Percentiles rank a stretch among this genome's conserved stretches.
Conservation (phyloP, 1,140 invertebrate species). For the Physella acuta region DNA sequence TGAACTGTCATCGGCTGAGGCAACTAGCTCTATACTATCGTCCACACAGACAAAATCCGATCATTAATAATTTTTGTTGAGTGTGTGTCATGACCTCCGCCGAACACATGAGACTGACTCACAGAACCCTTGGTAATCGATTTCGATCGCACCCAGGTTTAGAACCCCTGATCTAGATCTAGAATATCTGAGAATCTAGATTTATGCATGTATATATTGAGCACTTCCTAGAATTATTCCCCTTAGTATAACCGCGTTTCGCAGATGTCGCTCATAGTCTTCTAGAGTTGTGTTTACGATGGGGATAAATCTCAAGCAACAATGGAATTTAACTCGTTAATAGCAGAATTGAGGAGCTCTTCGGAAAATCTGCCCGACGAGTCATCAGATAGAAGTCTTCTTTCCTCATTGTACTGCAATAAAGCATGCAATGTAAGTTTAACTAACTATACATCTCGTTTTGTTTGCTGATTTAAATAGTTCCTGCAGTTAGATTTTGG, state of each 20-base stretch:
- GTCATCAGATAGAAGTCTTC: slow-evolving; percentile 8
- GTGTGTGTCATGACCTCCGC: no score
- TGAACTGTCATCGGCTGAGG: no score
- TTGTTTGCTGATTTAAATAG: slow-evolving; percentile 18
- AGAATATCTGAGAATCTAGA: no score
- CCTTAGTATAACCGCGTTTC: slow-evolving; percentile 16
- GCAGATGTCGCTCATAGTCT: slow-evolving; percentile 19
- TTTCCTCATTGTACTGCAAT: slow-evolving; percentile 21
- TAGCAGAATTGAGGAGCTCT: slow-evolving; percentile 16
- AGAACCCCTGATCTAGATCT: no score
- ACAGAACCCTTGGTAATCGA: no score
- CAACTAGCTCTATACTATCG: no score
- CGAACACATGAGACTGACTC: no score
- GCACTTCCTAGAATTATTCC: slow-evolving; percentile 4
- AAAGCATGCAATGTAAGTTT: slow-evolving; percentile 22
- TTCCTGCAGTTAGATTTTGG: slow-evolving; percentile 9
- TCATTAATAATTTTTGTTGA: no score
- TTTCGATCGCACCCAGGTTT: no score
- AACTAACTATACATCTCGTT: not conserved
- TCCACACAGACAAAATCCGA: no score
- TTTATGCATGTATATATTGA: no score
- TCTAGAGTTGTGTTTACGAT: slow-evolving; percentile 19
- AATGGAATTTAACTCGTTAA: slow-evolving; percentile 23
- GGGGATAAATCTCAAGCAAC: not conserved
- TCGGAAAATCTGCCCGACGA: slow-evolving; percentile 11